Conservation (phyloP, 2,797 vertebrate species). For the Acanthurus lineatus region DNA sequence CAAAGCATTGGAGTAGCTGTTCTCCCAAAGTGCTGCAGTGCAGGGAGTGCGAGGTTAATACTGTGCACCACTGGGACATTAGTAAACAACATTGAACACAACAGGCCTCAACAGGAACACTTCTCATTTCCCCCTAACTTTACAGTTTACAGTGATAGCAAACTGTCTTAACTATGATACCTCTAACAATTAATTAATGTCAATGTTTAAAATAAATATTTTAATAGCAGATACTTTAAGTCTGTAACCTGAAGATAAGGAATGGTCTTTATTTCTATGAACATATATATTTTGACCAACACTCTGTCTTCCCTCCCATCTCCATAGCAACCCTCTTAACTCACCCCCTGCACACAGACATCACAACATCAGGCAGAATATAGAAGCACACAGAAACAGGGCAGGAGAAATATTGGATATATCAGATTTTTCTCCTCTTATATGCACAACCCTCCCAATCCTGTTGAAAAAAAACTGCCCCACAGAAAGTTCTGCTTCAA, state of each 20-base stretch:
- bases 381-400: constrained; percentile 72
- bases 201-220: too few relatives aligned
- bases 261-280: background rate
- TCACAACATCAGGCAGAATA: constrained; percentile 78
- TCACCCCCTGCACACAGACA: constrained; percentile 86
- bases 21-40: constrained; percentile 11
- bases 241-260: background rate
- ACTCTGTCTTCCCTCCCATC: constrained; percentile 24
- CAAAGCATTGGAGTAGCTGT: constrained; percentile 32
- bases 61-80: constrained; percentile 62
- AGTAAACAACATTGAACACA: constrained; percentile 75
- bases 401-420: constrained; percentile 71
- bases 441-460: constrained; percentile 13
- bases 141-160: background rate
- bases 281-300: background rate
- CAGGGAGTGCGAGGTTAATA: constrained; percentile 71
- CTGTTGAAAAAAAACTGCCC: background rate
- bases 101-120: constrained; percentile 43
- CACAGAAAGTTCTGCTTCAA: constrained; percentile 24
- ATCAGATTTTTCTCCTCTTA: constrained; percentile 55
- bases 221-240: background rate
- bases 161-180: background rate
- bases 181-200: background rate
- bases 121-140: background rate
- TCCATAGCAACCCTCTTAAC: constrained; percentile 60